phyloP scores from a whole-genome alignment of 2,113 vertebrate species.

The Salminus brasiliensis region DNA sequence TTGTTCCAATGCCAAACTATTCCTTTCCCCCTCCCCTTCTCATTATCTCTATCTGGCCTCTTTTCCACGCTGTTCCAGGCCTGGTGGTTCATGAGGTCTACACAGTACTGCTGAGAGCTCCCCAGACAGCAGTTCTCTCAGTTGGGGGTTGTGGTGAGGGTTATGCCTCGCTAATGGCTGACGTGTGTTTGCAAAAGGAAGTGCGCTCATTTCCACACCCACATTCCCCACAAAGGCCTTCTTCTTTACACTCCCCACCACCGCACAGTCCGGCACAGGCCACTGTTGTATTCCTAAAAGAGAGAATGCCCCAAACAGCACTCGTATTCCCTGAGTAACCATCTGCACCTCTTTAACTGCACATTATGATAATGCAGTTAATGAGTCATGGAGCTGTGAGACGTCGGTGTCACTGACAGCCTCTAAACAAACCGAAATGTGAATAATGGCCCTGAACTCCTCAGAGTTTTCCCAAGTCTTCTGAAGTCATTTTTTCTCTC shows the following conservation, averaged over 20 bases:
- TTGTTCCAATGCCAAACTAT: not conserved
- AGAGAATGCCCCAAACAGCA: not conserved
- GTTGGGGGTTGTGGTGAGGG: slow-evolving; percentile 18
- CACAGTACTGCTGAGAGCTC: not conserved
- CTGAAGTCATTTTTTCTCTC: not conserved
- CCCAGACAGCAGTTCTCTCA: slow-evolving; percentile 30
- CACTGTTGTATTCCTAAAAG: slow-evolving; percentile 2
- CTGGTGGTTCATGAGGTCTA: slow-evolving; percentile 7
- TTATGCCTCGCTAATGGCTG: slow-evolving; percentile 45
- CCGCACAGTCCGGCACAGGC: slow-evolving; percentile 17
- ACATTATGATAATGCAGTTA: slow-evolving; percentile 44
- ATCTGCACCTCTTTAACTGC: slow-evolving; percentile 32
- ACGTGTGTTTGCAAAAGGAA: slow-evolving; percentile 54
- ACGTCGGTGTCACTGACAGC: not conserved
- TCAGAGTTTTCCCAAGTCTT: not conserved
- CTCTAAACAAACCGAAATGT: slow-evolving; percentile 12
- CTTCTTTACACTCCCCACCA: slow-evolving; percentile 27
- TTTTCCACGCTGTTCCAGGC: slow-evolving; percentile 38
- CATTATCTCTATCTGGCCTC: slow-evolving; percentile 32
- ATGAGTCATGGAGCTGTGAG: slow-evolving; percentile 21
- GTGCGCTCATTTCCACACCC: slow-evolving; percentile 45
- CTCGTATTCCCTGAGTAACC: slow-evolving; percentile 12
- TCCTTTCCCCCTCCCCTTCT: slow-evolving; percentile 10
- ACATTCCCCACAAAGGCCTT: slow-evolving; percentile 42
- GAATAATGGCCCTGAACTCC: slow-evolving; percentile 1